These are phyloP conservation scores for Rugalucina vietnamica DNA, from an alignment of 2,888 invertebrate genomes.

Conservation along the genomic window DNA sequence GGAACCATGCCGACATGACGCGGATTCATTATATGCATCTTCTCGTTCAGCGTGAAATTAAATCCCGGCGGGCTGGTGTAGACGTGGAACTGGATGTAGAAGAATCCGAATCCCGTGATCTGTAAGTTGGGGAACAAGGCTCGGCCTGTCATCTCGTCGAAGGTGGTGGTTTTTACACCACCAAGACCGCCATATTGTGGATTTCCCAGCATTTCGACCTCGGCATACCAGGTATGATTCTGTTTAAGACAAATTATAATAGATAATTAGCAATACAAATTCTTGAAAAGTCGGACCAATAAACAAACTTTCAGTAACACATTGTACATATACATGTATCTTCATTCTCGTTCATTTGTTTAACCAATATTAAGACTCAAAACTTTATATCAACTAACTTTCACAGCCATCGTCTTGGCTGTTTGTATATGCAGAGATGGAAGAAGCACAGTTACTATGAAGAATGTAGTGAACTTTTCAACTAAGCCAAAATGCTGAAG, in stretches of 20 bases:
- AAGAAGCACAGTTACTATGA: too few relatives aligned
- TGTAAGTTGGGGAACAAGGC: constrained; percentile 63
- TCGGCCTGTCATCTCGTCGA: constrained; percentile 59
- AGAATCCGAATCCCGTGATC: constrained; percentile 63
- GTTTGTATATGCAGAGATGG: too few relatives aligned
- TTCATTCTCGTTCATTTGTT: too few relatives aligned
- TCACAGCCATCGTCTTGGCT: too few relatives aligned
- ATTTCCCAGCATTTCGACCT: constrained; percentile 35
- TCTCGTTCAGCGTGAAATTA: constrained; percentile 36
- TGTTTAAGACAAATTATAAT: constrained; percentile 29
- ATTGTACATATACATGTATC: too few relatives aligned
- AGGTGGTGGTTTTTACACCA: constrained; percentile 45
- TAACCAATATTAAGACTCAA: too few relatives aligned
- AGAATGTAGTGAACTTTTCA: too few relatives aligned
- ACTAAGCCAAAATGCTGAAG: too few relatives aligned
- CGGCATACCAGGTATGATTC: constrained; percentile 68
- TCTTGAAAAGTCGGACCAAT: too few relatives aligned
- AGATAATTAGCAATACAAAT: too few relatives aligned
- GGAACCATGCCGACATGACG: constrained; percentile 51
- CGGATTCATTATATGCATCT: constrained; percentile 44
- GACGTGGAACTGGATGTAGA: constrained; percentile 55
- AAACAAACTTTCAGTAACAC: too few relatives aligned
- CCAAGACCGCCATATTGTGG: constrained; percentile 57
- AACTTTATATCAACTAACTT: too few relatives aligned
- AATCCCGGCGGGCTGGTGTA: constrained; percentile 60